These are phyloP conservation scores for Corticium candelabrum DNA, from an alignment of 37 sponge, comb jelly and placozoan species.

Conservation along the genomic window DNA sequence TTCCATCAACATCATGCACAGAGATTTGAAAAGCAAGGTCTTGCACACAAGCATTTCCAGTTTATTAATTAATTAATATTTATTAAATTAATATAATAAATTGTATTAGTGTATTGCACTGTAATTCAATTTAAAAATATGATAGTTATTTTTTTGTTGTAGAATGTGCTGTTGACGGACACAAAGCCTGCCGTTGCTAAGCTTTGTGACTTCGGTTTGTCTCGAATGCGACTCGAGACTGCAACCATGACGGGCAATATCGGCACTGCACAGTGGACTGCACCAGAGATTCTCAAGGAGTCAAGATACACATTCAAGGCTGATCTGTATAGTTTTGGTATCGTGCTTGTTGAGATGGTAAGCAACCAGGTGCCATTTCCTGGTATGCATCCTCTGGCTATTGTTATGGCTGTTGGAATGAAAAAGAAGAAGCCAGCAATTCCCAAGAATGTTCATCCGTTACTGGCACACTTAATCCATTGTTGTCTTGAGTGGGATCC, in stretches of 20 bases:
- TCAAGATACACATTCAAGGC: conserved; percentile 61
- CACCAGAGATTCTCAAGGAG: conserved; percentile 72
- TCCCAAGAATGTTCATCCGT: conserved; percentile 8
- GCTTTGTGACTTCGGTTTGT: conserved; percentile 85
- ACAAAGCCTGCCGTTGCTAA: conserved; percentile 54
- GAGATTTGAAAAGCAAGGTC: conserved; percentile 47
- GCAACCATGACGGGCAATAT: conserved; percentile 87
- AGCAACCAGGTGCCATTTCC: conserved; percentile 46
- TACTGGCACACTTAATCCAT: conserved; percentile 21
- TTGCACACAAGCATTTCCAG: background rate
- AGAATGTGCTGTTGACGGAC: conserved; percentile 36
- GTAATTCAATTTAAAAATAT: no score
- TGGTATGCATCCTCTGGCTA: conserved; percentile 56
- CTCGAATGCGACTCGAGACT: conserved; percentile 62
- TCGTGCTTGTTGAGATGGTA: conserved; percentile 75
- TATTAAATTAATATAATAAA: no score
- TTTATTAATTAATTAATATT: background rate
- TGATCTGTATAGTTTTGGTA: conserved; percentile 76
- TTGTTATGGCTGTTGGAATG: conserved; percentile 69
- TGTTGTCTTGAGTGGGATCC: conserved; percentile 13
- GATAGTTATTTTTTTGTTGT: background rate
- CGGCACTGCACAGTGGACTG: conserved; percentile 86
- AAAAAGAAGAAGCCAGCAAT: conserved; percentile 43
- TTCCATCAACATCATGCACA: conserved; percentile 70
- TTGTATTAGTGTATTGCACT: no score